Base-by-base conservation (phyloP, 2,888 invertebrate genomes). In the Steinernema hermaphroditum region DNA sequence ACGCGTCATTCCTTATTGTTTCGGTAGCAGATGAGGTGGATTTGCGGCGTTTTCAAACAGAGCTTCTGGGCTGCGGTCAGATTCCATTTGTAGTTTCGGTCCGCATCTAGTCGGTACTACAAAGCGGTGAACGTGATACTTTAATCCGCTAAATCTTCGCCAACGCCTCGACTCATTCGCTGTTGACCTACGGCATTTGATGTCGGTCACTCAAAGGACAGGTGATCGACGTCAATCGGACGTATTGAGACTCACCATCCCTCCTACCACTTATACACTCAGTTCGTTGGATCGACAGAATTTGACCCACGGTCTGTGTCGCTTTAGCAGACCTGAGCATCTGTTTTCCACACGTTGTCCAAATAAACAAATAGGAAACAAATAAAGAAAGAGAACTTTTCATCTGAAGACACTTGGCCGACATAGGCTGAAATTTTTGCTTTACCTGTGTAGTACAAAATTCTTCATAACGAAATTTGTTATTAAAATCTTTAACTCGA, bases 141-240 rank as follows among this genome's bases (percentile, higher is more conserved):
- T 62, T 62, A 32, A 62, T 62, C 62, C 62, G 27, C 29, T 29
- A 6, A 62, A 62, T 32, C 62, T 32, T 29, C 24, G 32, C 34
- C 62, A 32, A 62, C 27, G 54, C 54, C 14, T 27, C 54, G 62
- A 62, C 32, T 29, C 29, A 29, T 16, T 16, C 32, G 62, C 22
- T 32, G 16, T 2, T 62, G 62, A 62, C 62, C 62, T 29, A 27
- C 29, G 29, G 62, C 62, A 62, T 62, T 62, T 62, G 62, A 62
- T 62, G 62, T 62, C 62, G 62, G 62, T 29, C 62, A 62, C 27
- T 62, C 32, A 62, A 62, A 62, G 62, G 32, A 62, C 62, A 54
- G 54, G 22, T 62, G 62, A 62, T 62, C 62, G 62, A 29, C 62
- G 54, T 54, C 22, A 54, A 27, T 29, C 16, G 62, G 27, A 29